Percentiles rank a stretch among this genome's conserved stretches.
phyloP scores from a whole-genome alignment of 2,797 vertebrate genomes.

The Phoxinus dragarum region DNA sequence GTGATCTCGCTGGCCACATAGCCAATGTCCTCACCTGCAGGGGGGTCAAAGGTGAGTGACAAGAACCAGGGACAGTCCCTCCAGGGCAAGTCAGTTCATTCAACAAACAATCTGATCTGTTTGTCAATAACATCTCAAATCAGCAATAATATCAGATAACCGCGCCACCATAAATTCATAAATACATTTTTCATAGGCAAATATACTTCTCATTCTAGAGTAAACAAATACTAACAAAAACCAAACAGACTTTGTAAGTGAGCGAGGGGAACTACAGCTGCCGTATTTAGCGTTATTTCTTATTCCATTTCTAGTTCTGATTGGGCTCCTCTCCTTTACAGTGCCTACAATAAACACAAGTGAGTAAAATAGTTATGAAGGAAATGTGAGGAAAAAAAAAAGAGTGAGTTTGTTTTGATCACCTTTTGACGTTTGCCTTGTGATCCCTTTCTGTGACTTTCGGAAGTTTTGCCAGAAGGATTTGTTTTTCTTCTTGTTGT shows the following conservation, averaged over 20 bases:
- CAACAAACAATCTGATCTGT: not conserved
- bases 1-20: conserved; percentile 98
- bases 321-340: not conserved
- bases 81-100: not conserved
- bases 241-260: not conserved
- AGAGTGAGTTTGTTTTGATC: conserved; percentile 48
- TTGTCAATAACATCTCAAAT: not conserved
- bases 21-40: conserved; percentile 92
- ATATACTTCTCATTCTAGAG: not conserved
- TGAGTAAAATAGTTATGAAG: not conserved
- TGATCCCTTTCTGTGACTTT: conserved; percentile 91
- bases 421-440: conserved; percentile 96
- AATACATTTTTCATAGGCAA: not conserved
- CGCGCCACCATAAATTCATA: not conserved
- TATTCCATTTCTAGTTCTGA: not conserved
- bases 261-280: not conserved
- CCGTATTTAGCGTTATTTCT: not conserved
- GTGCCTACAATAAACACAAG: not conserved
- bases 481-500: conserved; percentile 98
- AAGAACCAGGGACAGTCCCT: not conserved
- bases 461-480: conserved; percentile 99
- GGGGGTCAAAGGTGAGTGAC: not conserved
- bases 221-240: not conserved
- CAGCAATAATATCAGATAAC: not conserved
- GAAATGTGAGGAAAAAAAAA: not conserved